These are phyloP conservation scores for Gibbula magus DNA, from an alignment of 2,888 invertebrate species.

Conservation along the genomic window DNA sequence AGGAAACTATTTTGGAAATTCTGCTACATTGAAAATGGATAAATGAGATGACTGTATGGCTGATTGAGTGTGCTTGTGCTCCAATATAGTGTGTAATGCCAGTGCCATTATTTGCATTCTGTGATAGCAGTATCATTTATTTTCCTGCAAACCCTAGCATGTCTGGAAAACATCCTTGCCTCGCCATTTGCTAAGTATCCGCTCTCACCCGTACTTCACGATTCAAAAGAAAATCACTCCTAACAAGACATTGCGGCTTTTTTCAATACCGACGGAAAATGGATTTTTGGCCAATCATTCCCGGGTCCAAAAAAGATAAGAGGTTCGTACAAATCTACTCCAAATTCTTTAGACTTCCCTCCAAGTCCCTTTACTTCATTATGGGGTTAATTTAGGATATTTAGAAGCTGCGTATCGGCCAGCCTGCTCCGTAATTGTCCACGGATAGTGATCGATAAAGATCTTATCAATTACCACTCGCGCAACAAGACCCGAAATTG, in stretches of 20 bases:
- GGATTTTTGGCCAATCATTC: slow-evolving; percentile 2
- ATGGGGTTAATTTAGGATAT: slow-evolving; percentile 26
- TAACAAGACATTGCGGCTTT: slow-evolving; percentile 10
- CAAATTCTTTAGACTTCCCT: slow-evolving; percentile 11
- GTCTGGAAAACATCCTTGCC: slow-evolving; percentile 9
- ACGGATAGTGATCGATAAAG: slow-evolving; percentile 3
- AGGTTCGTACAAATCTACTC: slow-evolving; percentile 13
- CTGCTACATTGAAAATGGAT: background rate
- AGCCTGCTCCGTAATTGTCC: slow-evolving; percentile 9
- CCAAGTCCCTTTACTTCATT: slow-evolving; percentile 16
- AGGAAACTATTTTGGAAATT: background rate
- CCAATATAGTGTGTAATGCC: background rate
- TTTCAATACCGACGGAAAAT: slow-evolving; percentile 11
- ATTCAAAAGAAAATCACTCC: slow-evolving; percentile 1
- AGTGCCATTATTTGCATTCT: background rate
- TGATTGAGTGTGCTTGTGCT: background rate
- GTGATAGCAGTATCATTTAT: background rate
- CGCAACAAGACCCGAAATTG: slow-evolving; percentile 12
- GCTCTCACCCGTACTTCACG: background rate
- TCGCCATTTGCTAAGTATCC: slow-evolving; percentile 10
- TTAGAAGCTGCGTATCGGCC: slow-evolving; percentile 4
- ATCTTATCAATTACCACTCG: slow-evolving; percentile 15
- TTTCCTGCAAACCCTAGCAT: background rate
- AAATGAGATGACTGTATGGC: background rate
- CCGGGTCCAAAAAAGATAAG: slow-evolving; percentile 1